A percentile compares a stretch with the other conserved stretches of the same genome.
Conservation (phyloP, 2,113 vertebrate species). For the Morphnarchus princeps region DNA sequence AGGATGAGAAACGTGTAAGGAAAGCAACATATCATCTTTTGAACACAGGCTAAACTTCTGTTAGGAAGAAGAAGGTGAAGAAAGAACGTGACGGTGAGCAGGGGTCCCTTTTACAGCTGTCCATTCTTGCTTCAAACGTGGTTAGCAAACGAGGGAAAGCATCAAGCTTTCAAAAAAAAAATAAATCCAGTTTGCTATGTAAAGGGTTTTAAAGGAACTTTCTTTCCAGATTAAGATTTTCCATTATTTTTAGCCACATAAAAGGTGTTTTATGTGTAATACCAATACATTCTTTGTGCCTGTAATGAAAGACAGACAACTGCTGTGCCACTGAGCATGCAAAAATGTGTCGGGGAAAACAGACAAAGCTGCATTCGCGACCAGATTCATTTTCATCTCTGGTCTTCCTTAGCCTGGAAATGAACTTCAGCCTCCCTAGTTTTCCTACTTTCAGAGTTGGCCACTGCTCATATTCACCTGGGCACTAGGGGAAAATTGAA, state of each 20-base stretch:
- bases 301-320: background rate
- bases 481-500: background rate
- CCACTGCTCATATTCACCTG: background rate
- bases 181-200: background rate
- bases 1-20: background rate
- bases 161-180: background rate
- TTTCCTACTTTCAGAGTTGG: background rate
- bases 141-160: background rate
- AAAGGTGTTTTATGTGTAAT: background rate
- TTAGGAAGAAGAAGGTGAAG: background rate
- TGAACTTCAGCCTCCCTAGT: background rate
- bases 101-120: background rate
- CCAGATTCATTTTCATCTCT: background rate
- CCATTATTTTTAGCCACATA: background rate
- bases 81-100: fast-evolving
- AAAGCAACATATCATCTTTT: background rate
- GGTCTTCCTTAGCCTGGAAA: background rate
- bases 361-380: background rate
- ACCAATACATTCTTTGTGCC: background rate
- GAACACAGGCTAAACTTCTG: background rate
- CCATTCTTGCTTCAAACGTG: background rate
- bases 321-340: background rate
- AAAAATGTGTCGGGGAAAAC: background rate
- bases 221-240: background rate
- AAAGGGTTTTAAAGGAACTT: background rate